Percentiles rank a stretch among this genome's conserved stretches.
Conservation (phyloP, 2,797 vertebrate genomes). For the Coranthus polyacanthus region DNA sequence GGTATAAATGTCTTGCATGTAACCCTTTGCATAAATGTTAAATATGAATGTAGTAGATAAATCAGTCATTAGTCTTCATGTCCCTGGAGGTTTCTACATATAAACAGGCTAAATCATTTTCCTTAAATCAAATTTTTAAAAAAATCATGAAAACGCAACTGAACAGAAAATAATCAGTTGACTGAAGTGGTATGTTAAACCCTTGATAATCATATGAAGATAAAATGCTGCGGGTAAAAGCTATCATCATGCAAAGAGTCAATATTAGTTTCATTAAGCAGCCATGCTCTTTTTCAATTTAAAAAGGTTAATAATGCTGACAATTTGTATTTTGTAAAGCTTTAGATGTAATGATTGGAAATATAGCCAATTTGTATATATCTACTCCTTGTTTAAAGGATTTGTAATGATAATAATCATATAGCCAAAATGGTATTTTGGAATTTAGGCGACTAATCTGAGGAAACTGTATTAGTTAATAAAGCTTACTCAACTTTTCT, state of each 20-base stretch:
- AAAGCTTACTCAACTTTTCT: neutral
- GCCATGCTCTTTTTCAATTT: neutral
- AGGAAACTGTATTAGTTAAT: conserved; percentile 15
- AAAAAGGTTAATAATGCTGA: neutral
- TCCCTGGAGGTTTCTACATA: conserved; percentile 19
- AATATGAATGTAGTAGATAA: conserved; percentile 43
- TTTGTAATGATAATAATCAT: neutral
- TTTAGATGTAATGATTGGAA: conserved; percentile 3
- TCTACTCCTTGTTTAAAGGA: neutral
- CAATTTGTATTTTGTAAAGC: neutral
- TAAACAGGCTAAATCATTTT: conserved; percentile 12
- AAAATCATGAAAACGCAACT: conserved; percentile 20
- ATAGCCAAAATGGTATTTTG: neutral
- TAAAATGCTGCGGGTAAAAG: neutral
- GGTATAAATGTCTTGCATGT: conserved; percentile 34
- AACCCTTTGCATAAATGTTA: conserved; percentile 38
- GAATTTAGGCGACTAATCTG: neutral
- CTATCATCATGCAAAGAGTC: conserved; percentile 18
- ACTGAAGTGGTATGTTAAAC: conserved; percentile 12
- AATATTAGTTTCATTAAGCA: conserved; percentile 4
- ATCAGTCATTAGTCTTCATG: conserved; percentile 26
- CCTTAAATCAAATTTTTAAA: conserved; percentile 11
- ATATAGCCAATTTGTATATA: conserved; percentile 1
- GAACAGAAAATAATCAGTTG: conserved; percentile 30
- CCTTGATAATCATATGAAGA: conserved; percentile 15